Evolutionary conservation across 1,140 invertebrate genomes (phyloP), one percentile per base, ranked within the genome.

Genomic region (Rhopalosiphum padi): DNA sequence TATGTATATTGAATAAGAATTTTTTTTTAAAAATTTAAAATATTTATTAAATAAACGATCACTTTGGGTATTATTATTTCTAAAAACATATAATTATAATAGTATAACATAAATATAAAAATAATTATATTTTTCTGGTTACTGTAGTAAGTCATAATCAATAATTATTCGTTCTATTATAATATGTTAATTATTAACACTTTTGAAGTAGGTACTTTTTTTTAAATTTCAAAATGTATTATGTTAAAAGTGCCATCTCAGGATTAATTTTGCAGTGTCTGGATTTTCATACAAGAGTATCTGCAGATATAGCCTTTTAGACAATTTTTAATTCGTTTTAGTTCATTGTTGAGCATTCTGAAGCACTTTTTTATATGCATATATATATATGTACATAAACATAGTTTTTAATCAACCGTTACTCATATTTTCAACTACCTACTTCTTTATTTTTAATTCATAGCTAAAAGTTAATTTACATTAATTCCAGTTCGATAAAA

Each of bases 261-360:
- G 60, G 60, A 77, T 77, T 77, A 77, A 77, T 77, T 77, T 77
- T 77, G 30, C 60, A 18, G 60, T n/a, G 60, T 77, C 60, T 77
- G 60, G n/a, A 22, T 77, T 77, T 77, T 77, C 18, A 77, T 15
- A n/a, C 60, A n/a, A 77, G 60, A 77, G 60, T n/a, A 77, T 77
- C 60, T 77, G 60, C n/a, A 77, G 18, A 77, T 77, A 77, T 77
- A 77, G n/a, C n/a, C 60, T 77, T 77, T n/a, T 77, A 77, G 60
- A 77, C n/a, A 77, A 77, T 77, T 77, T 77, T n/a, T n/a, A 77
- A 77, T 77, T 77, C 60, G n/a, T 77, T 77, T 77, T n/a, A n/a
- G 30, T 77, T 77, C 60, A 77, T 77, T 77, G 60, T 77, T n/a
- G n/a, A 77, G n/a, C n/a, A 6, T 77, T 18, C 60, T 77, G 60